phyloP scores from a whole-genome alignment of 2,888 invertebrate species.

The Drosophila setosimentum region DNA sequence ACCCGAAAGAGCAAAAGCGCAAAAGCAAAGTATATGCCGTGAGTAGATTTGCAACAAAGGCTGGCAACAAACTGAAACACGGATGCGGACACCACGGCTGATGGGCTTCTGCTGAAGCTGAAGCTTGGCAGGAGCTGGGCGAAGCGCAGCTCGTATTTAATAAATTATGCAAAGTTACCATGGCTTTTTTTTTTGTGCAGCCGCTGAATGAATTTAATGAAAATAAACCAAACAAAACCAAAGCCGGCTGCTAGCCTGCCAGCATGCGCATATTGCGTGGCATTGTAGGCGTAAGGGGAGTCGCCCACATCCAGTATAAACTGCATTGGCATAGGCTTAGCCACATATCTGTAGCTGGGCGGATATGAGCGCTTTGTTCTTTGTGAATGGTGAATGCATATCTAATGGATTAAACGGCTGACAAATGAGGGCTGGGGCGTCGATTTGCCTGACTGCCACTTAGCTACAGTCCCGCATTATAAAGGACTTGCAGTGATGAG shows the following conservation, averaged over 20 bases:
- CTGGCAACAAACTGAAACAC: constrained; percentile 36
- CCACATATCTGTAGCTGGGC: constrained; percentile 9
- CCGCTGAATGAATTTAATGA: constrained; percentile 52
- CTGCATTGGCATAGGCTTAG: constrained; percentile 45
- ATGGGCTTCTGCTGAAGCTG: constrained; percentile 17
- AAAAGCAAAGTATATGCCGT: constrained; percentile 40
- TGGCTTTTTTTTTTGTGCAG: constrained; percentile 17
- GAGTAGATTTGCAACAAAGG: constrained; percentile 46
- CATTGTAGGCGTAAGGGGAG: constrained; percentile 22
- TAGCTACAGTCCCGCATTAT: constrained; percentile 46
- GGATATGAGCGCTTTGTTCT: constrained; percentile 52
- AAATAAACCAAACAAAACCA: constrained; percentile 32
- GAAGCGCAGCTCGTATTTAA: constrained; percentile 58
- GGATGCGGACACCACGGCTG: constrained; percentile 26
- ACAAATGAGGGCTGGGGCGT: constrained; percentile 34
- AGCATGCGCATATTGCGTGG: constrained; percentile 45
- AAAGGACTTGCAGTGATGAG: constrained; percentile 21
- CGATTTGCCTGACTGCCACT: constrained; percentile 27
- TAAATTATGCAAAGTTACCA: constrained; percentile 72
- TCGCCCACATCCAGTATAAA: constrained; percentile 43
- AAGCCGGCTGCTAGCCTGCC: constrained; percentile 17
- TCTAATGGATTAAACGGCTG: constrained; percentile 65
- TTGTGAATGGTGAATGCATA: constrained; percentile 63
- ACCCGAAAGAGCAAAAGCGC: constrained; percentile 49
- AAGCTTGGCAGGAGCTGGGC: not conserved